These are phyloP conservation scores for Athetis lepigone DNA, from an alignment of 2,888 invertebrate genomes.

Conservation along the genomic window DNA sequence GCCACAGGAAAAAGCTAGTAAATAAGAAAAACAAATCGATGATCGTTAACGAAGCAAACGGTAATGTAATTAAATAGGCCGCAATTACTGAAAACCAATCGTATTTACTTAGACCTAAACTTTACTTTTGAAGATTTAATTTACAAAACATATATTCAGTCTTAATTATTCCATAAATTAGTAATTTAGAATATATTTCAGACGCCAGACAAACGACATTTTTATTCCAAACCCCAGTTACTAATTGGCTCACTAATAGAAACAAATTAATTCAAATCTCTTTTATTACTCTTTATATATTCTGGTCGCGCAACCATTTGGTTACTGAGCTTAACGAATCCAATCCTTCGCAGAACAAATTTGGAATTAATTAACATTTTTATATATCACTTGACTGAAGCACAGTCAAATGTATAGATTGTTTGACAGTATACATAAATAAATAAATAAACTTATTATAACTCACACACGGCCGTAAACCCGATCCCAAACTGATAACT, in stretches of 20 bases:
- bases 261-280: conserved; percentile 31
- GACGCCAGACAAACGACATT: conserved; percentile 18
- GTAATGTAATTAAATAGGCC: background rate
- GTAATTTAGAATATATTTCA: conserved; percentile 1
- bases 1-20: too few relatives aligned
- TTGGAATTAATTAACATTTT: too few relatives aligned
- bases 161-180: conserved; percentile 29
- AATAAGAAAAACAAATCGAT: too few relatives aligned
- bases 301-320: background rate
- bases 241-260: conserved; percentile 21
- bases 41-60: background rate
- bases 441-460: too few relatives aligned
- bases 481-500: too few relatives aligned
- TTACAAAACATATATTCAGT: background rate
- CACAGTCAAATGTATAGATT: too few relatives aligned
- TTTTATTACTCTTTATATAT: conserved; percentile 7
- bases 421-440: too few relatives aligned
- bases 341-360: background rate
- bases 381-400: too few relatives aligned
- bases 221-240: conserved; percentile 27
- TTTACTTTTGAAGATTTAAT: background rate
- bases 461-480: too few relatives aligned
- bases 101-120: too few relatives aligned
- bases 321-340: conserved; percentile 4
- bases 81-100: too few relatives aligned